Evolutionary conservation across 2,797 vertebrate genomes (phyloP).

Genomic region (Hoplostethus atlanticus): DNA sequence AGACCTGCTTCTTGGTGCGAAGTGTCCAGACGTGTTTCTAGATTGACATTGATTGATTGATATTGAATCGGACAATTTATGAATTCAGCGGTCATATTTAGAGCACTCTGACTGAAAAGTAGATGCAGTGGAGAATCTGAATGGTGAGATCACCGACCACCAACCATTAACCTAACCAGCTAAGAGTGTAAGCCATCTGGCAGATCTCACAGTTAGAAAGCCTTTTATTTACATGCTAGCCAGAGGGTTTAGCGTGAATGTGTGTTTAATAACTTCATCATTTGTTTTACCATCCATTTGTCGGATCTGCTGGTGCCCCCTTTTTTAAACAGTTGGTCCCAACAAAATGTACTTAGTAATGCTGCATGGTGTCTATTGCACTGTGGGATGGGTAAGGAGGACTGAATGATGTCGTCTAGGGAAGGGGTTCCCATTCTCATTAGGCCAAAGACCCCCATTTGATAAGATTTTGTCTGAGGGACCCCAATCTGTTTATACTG

Average conservation of each 20-base stretch:
- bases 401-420: no score
- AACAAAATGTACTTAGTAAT: neutral
- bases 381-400: neutral
- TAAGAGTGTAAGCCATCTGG: no score
- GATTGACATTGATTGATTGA: neutral
- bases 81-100: slow-evolving; percentile 16
- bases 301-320: neutral
- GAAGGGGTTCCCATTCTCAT: no score
- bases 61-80: slow-evolving; percentile 11
- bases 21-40: neutral
- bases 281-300: no score
- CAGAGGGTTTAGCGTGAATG: slow-evolving; percentile 13
- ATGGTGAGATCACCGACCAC: no score
- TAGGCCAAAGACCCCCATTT: neutral
- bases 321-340: neutral
- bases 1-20: neutral
- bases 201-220: no score
- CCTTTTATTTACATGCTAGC: slow-evolving; percentile 26
- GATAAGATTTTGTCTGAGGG: neutral
- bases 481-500: neutral
- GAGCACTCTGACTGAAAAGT: no score
- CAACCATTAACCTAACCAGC: no score
- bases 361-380: neutral
- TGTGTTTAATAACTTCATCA: no score
- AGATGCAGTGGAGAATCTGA: no score